Base-by-base conservation (phyloP, 2,113 vertebrate genomes). In the Hipposideros armiger region DNA sequence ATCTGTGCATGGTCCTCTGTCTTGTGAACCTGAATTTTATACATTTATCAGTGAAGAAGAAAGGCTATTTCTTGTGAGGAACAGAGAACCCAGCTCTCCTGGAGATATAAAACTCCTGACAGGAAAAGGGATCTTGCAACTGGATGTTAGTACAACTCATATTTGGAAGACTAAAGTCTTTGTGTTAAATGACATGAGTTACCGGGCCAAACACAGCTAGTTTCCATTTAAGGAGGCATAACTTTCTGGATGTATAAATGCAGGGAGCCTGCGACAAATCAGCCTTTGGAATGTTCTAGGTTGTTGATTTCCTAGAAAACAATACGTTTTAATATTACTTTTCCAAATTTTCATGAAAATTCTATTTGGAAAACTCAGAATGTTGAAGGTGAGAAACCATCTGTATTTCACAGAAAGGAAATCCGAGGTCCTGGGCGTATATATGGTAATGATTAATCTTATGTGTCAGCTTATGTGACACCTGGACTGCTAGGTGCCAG, bases 261-360 rank as follows among this genome's bases (percentile, higher is more conserved):
- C n/a, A 87, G 28, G 24, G 5, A 45, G 54, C 80, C 15, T 40
- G 14, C 2, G 62, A 22, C 22, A 86, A 32, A 40, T 70, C 0
- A 76, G 30, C 5, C n/a, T 94, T 82, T 85, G 32, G 11, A 64
- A 80, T 69, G 13, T 74, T 69, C 69, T 32, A 74, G n/a, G 11
- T 6, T 64, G 3, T 17, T 77, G 40, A 16, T 69, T 91, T 93
- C 45, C 70, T 80, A 32, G 54, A 70, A 95, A 78, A 72, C 54
- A 60, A 77, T 36, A 69, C 45, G 11, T 66, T 92, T 86, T 62
- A 88, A 72, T 24, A 36, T 85, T 73, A 70, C 26, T 86, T 97
- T 86, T 36, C 28, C 45, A 92, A 62, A 1, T 83, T 91, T 70
- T 82, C 69, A 91, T 36, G 42, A n/a, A 74, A 95, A 62, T 26